phyloP scores from a whole-genome alignment of 2,888 invertebrate species.

The Hirtodrosophila trivittata region DNA sequence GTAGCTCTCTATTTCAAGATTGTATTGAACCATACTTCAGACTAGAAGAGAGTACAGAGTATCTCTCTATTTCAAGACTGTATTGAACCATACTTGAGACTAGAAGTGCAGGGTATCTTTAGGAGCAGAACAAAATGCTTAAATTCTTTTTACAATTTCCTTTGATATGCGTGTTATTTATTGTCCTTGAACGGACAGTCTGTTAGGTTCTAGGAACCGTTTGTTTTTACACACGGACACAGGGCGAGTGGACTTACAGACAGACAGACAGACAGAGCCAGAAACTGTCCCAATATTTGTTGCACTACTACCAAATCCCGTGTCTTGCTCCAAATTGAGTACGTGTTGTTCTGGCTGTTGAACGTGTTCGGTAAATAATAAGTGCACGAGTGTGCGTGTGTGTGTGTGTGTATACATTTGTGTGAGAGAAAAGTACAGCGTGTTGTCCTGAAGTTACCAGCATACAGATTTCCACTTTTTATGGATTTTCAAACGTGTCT shows the following conservation, averaged over 20 bases:
- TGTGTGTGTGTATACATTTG: conserved; percentile 9
- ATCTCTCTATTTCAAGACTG: too few species aligned
- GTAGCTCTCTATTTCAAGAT: too few species aligned
- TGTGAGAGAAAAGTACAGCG: conserved; percentile 10
- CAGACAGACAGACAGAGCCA: conserved; percentile 2
- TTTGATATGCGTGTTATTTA: conserved; percentile 44
- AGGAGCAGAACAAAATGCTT: neutral
- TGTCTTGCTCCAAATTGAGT: conserved; percentile 70
- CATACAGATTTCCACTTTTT: conserved; percentile 74
- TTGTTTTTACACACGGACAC: conserved; percentile 17
- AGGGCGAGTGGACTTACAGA: too few species aligned
- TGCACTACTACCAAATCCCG: conserved; percentile 38
- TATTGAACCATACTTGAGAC: too few species aligned
- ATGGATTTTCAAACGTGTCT: conserved; percentile 75
- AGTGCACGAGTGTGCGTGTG: conserved; percentile 43
- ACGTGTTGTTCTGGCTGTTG: conserved; percentile 73
- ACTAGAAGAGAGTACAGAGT: too few species aligned
- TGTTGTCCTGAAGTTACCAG: conserved; percentile 53
- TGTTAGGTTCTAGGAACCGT: conserved; percentile 10
- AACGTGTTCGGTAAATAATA: conserved; percentile 76
- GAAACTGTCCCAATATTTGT: conserved; percentile 53
- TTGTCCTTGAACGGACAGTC: conserved; percentile 15
- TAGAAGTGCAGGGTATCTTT: too few species aligned
- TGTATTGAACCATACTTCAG: too few species aligned
- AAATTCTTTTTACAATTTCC: neutral